phyloP scores from a whole-genome alignment of 2,888 invertebrate species.

The Calameuta idolon region DNA sequence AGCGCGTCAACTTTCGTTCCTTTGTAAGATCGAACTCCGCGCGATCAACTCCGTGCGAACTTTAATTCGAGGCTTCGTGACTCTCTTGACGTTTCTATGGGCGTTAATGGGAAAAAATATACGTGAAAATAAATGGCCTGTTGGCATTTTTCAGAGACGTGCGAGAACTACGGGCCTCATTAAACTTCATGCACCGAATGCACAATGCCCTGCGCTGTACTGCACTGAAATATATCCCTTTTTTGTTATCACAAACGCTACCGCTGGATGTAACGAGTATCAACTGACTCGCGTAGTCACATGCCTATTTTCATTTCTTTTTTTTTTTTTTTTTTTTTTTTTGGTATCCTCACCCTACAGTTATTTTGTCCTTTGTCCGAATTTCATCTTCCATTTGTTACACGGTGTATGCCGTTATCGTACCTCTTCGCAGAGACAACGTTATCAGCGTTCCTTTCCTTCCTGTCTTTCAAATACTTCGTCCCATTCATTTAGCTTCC shows the following conservation, averaged over 20 bases:
- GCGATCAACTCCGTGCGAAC: not conserved
- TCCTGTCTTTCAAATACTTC: not conserved
- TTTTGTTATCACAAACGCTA: constrained; percentile 1
- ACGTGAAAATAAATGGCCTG: not conserved
- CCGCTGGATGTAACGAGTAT: not conserved
- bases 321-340: not conserved
- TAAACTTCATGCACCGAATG: constrained; percentile 35
- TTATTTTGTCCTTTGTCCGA: not conserved
- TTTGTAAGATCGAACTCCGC: not conserved
- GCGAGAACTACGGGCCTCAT: constrained; percentile 40
- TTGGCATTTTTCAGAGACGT: constrained; percentile 36
- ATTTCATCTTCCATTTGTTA: not conserved
- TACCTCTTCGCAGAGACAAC: constrained; percentile 16
- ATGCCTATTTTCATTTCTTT: not conserved
- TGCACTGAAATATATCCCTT: constrained; percentile 17
- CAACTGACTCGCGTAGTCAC: constrained; percentile 1
- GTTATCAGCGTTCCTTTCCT: constrained; percentile 21
- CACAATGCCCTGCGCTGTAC: constrained; percentile 9
- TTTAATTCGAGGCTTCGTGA: not conserved
- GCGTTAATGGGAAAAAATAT: not conserved
- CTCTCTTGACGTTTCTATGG: not conserved
- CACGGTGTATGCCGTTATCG: constrained; percentile 8
- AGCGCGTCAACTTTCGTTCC: not conserved
- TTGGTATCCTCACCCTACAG: not conserved
- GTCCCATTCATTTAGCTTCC: constrained; percentile 11